Percentiles rank a stretch among this genome's conserved stretches.
Evolutionary conservation across 1,140 invertebrate species (phyloP).

Genomic region (Solenopsis fugax): DNA sequence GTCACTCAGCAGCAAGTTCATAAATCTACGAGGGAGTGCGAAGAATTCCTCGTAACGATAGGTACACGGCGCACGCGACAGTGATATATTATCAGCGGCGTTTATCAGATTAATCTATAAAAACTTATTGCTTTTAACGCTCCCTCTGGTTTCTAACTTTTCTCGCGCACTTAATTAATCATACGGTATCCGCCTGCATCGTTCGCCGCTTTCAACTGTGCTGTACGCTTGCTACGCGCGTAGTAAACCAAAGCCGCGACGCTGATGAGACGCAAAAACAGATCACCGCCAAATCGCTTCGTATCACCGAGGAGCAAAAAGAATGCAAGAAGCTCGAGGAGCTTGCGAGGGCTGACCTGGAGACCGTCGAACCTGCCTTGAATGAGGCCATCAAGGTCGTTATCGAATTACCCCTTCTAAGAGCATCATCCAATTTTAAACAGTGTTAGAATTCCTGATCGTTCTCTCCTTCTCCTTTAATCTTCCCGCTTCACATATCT

Average conservation of each 20-base stretch:
- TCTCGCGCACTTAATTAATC: conserved; percentile 46
- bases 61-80: conserved; percentile 66
- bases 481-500: neutral
- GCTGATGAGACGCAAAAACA: conserved; percentile 91
- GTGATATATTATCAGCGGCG: conserved; percentile 66
- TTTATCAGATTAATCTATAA: conserved; percentile 66
- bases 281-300: conserved; percentile 89
- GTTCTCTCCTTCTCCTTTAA: neutral
- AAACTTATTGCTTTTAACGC: conserved; percentile 60
- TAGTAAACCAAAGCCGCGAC: conserved; percentile 91
- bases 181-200: conserved; percentile 30
- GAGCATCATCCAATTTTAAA: neutral
- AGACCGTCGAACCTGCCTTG: conserved; percentile 94
- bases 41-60: conserved; percentile 92
- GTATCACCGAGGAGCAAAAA: conserved; percentile 93
- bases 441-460: conserved; percentile 14
- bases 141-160: conserved; percentile 24
- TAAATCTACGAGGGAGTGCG: conserved; percentile 88
- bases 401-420: conserved; percentile 3
- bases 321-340: conserved; percentile 93
- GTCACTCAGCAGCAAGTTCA: conserved; percentile 90
- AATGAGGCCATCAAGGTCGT: conserved; percentile 92
- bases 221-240: neutral
- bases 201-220: neutral
- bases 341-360: conserved; percentile 92